Evolutionary conservation across 2,888 invertebrate species (phyloP), one percentile per base, ranked within the genome.

Genomic region (Rugalucina vietnamica): DNA sequence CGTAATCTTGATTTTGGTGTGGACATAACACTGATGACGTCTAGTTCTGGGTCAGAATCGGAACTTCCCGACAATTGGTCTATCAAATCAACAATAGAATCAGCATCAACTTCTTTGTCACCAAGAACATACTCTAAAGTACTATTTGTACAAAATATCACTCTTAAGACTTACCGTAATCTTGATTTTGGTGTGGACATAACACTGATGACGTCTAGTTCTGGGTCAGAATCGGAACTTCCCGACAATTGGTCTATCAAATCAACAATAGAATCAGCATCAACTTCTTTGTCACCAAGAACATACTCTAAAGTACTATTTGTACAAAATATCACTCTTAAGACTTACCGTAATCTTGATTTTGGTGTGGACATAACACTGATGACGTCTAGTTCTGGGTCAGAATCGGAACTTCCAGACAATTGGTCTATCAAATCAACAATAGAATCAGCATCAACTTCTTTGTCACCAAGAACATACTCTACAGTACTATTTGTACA

Each of bases 171-270:
- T 34, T 82, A 93, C 94, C 93, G 90, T 76, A 99, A 96, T 90
- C 98, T 98, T 70, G 99, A 99, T 95, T 99, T 99, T 27, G 99
- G 99, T 70, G 99, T 99, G 90, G 99, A 99, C 87, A 98, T 98
- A 93, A 99, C 98, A 94, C 98, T 98, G 96, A 99, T 97, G 76
- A 98, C 98, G 95, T 99, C 99, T 70, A 94, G 89, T 94, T 98
- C 98, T 10, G 98, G 98, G 0, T 98, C 98, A 18, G 98, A 98
- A 95, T 99, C 99, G 91, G 98, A 98, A 86, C 99, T 95, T 86
- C 99, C 98, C 95, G 99, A 99, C 90, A 99, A 95, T 95, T 99
- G 99, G 96, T 99, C 97, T 95, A 99, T 94, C 81, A 99, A 96
- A 92, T 98, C 98, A 94, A 99, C 98, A 71, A 94, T 92, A 76